Conservation (phyloP, 2,888 invertebrate species). For the Crossocerus cetratus region DNA sequence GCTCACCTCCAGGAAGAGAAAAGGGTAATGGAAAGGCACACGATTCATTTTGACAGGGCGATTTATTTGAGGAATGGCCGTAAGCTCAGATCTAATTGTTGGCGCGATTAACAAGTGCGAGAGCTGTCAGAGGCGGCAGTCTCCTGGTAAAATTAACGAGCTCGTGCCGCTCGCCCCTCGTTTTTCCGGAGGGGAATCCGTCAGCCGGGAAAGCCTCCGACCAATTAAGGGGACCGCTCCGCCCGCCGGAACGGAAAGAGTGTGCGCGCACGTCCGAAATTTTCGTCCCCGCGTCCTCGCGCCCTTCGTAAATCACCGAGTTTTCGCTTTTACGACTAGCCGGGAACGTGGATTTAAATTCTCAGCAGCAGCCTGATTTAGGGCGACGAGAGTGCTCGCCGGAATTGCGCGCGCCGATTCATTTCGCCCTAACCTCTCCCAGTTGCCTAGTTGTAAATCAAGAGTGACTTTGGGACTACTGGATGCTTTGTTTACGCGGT, state of each 20-base stretch:
- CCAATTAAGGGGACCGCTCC: conserved; percentile 32
- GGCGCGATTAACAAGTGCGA: no score
- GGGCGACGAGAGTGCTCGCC: conserved; percentile 13
- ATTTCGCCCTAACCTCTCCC: background rate
- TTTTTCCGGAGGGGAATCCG: conserved; percentile 1
- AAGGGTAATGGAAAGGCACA: no score
- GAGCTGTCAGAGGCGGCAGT: no score
- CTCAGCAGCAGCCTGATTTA: conserved; percentile 23
- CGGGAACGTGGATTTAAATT: conserved; percentile 24
- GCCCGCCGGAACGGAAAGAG: conserved; percentile 1
- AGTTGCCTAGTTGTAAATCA: conserved; percentile 56
- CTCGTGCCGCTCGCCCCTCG: background rate
- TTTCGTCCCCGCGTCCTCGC: conserved; percentile 3
- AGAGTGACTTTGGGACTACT: conserved; percentile 23
- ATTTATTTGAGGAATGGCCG: no score
- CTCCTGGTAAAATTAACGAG: conserved; percentile 18
- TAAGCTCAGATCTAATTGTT: no score
- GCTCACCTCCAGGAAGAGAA: no score
- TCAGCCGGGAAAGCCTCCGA: conserved; percentile 11
- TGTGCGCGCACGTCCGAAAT: conserved; percentile 10
- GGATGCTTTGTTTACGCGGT: no score
- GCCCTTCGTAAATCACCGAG: conserved; percentile 37
- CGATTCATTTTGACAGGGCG: no score
- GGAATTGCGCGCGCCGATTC: conserved; percentile 4
- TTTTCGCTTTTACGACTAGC: conserved; percentile 35